Base-by-base conservation (phyloP, 2,888 invertebrate species). In the Cheilosia grossa region DNA sequence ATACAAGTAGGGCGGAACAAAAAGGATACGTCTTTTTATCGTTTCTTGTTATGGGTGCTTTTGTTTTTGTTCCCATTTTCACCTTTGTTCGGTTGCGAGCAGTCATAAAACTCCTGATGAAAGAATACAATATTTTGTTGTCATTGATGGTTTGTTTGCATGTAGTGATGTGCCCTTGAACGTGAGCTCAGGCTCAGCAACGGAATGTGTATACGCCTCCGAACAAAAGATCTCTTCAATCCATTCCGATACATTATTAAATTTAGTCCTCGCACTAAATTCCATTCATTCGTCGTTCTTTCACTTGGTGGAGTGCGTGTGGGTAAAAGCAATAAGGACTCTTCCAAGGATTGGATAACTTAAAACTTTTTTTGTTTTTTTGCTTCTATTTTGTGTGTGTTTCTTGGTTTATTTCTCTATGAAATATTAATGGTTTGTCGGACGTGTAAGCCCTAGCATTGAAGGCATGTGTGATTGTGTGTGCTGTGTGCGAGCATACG, bases 241-340 rank as follows among this genome's bases (percentile, higher is more conserved):
- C 61, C 78, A 82, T 82, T 82, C 21, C 67, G 82, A 78, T 82
- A 82, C 82, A 82, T 82, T 82, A 82, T 82, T 82, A 82, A 82
- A 66, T 82, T 82, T 78, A 61, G 78, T 78, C 78, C 78, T 82
- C 24, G 58, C 37, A 64, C 58, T 64, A 37, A 75, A 73, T 67
- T 61, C 40, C 33, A 17, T 70, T 74, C 59, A 17, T 30, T 40
- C 44, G 9, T 72, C 33, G 63, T 61, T 42, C 44, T 64, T 58
- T 58, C 37, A 27, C 51, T 70, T 72, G 13, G n/a, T 6, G 2
- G 53, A 61, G 51, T 66, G 66, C 66, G 73, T 47, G 17, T 49
- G 37, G 21, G 37, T 54, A 7, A 54, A 37, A 47, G 59, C 24
- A 6, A 33, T 17, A 53, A 64, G 73, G 44, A 47, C 61, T 67